Percentiles rank a stretch among this genome's conserved stretches.
These are phyloP conservation scores for Watsonalla cultraria DNA, from an alignment of 2,888 invertebrate genomes.

Conservation along the genomic window DNA sequence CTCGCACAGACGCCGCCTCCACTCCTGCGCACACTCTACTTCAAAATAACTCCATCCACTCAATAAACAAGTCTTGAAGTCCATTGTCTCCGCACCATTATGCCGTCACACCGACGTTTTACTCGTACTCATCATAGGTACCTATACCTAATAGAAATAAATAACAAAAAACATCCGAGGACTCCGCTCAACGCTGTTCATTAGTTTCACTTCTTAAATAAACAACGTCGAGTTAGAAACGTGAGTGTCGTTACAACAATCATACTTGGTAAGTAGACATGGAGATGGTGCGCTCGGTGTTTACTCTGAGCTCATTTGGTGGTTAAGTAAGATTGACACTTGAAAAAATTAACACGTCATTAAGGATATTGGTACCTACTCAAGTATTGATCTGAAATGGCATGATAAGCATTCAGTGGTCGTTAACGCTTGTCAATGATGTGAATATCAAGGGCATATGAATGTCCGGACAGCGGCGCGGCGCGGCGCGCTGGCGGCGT, in stretches of 20 bases:
- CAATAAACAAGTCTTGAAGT: slow-evolving; percentile 74
- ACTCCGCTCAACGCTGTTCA: slow-evolving; percentile 33
- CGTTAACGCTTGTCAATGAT: slow-evolving; percentile 34
- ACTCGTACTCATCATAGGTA: slow-evolving; percentile 46
- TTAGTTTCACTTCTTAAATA: slow-evolving; percentile 25
- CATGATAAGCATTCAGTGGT: slow-evolving; percentile 29
- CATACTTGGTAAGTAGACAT: slow-evolving; percentile 7
- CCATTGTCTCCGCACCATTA: slow-evolving; percentile 71
- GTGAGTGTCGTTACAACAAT: slow-evolving; percentile 5
- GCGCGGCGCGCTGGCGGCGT: slow-evolving; percentile 13
- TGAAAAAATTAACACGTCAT: not conserved
- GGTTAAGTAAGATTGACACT: not conserved
- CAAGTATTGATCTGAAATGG: slow-evolving; percentile 19
- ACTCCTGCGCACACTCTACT: slow-evolving; percentile 68
- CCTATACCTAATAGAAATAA: slow-evolving; percentile 55
- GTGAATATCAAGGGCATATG: slow-evolving; percentile 34
- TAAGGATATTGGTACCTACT: no score
- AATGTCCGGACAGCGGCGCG: slow-evolving; percentile 27
- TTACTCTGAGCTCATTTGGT: not conserved
- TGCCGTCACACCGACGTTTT: slow-evolving; percentile 59
- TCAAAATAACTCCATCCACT: slow-evolving; percentile 73
- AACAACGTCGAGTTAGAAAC: slow-evolving; percentile 19
- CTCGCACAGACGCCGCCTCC: slow-evolving; percentile 64
- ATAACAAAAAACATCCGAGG: slow-evolving; percentile 36
- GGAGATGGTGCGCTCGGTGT: slow-evolving; percentile 1